Conservation (phyloP, 2,113 vertebrate genomes). For the Dicrurus megarhynchus region DNA sequence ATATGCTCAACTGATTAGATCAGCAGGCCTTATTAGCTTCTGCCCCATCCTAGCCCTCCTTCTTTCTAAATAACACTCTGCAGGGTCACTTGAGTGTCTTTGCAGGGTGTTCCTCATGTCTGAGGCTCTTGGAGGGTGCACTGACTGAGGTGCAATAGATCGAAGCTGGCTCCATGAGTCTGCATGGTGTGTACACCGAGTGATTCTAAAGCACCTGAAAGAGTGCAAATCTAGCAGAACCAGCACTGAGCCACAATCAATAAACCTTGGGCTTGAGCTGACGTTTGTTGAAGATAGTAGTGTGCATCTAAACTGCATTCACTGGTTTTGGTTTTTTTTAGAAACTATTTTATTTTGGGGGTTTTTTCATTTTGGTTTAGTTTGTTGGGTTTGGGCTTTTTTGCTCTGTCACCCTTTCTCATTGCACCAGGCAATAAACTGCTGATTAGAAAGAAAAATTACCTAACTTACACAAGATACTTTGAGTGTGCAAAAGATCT, state of each 20-base stretch:
- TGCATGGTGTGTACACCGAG: accelerated
- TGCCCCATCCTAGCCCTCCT: not conserved
- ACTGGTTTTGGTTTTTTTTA: not conserved
- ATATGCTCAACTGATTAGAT: not conserved
- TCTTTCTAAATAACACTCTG: not conserved
- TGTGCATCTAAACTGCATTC: not conserved
- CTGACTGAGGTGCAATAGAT: not conserved
- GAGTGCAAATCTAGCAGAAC: not conserved
- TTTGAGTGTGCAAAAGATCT: not conserved
- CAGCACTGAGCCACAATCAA: not conserved
- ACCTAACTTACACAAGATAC: not conserved
- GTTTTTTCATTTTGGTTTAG: not conserved
- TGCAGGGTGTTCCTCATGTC: not conserved
- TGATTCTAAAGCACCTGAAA: not conserved
- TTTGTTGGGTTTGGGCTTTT: not conserved
- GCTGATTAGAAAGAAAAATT: not conserved
- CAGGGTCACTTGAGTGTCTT: not conserved
- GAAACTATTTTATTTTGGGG: not conserved
- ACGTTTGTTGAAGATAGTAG: not conserved
- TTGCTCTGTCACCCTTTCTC: not conserved
- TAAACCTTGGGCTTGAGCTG: not conserved
- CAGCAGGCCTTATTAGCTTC: not conserved
- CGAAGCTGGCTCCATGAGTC: not conserved
- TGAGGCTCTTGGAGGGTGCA: not conserved
- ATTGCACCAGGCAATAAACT: not conserved